Conservation (phyloP, 1,140 invertebrate genomes). For the Acromyrmex echinatior region DNA sequence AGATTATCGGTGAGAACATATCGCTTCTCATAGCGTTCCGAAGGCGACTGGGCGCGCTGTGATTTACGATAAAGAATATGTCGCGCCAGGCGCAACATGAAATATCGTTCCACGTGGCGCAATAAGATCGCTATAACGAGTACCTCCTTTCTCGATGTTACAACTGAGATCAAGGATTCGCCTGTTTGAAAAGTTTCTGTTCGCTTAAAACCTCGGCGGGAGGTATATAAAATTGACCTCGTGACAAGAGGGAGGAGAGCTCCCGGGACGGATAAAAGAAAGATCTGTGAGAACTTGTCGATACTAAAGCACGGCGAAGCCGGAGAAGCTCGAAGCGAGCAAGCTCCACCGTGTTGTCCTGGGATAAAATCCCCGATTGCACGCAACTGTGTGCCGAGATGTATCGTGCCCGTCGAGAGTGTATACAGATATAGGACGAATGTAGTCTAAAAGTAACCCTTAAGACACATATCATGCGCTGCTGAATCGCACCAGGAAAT, state of each 20-base stretch:
- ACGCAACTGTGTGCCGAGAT: constrained; percentile 38
- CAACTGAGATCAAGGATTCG: constrained; percentile 42
- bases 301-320: constrained; percentile 30
- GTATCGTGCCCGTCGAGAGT: constrained; percentile 31
- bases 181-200: constrained; percentile 44
- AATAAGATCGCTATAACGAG: constrained; percentile 57
- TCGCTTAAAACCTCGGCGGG: constrained; percentile 52
- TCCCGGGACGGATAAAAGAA: constrained; percentile 45
- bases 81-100: constrained; percentile 53
- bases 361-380: constrained; percentile 36
- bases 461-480: constrained; percentile 36
- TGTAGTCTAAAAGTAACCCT: constrained; percentile 41
- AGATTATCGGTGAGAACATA: constrained; percentile 52
- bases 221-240: constrained; percentile 56
- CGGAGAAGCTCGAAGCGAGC: not conserved
- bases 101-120: constrained; percentile 54
- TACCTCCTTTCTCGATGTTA: constrained; percentile 29
- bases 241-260: constrained; percentile 27
- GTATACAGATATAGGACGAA: not conserved
- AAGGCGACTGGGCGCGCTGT: constrained; percentile 9
- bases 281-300: constrained; percentile 52
- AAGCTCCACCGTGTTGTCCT: constrained; percentile 22
- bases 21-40: constrained; percentile 32
- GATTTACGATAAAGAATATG: constrained; percentile 61
- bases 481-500: constrained; percentile 42